Evolutionary conservation across 2,113 vertebrate genomes (phyloP), one percentile per base, ranked within the genome.

Genomic region (Vulpes lagopus): DNA sequence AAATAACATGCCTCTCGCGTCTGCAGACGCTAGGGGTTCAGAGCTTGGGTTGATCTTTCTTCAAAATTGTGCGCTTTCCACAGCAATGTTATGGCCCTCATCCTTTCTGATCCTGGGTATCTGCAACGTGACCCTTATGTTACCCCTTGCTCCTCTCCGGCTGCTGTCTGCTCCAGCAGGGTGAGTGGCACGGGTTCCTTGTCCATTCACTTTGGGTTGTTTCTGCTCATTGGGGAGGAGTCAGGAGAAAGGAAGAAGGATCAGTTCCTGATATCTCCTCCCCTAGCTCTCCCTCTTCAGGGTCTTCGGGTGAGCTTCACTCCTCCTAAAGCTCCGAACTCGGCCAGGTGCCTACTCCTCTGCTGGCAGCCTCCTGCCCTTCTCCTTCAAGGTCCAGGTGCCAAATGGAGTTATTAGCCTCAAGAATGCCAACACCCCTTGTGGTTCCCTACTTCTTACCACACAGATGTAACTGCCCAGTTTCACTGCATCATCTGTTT

Each of bases 41-140:
- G 49, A 23, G 35, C 64, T 69, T 69, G 38, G n/a, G 32, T 1
- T 25, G 53, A 30, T 15, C 25, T 43, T 30, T 9, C 60, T 30
- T 57, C 35, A n/a, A 30, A 59, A 35, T 20, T 15, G 17, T 0
- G 8, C 19, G 5, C 27, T 49, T 20, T 43, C 8, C 62, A 22
- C 14, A 14, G 11, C 0, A 16, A 4, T 23, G 35, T 57, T 15
- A 2, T 5, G 25, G n/a, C 32, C n/a, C 1, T 1, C 35, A 14
- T 38, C 32, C 23, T 43, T 57, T 57, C 23, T 19, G 1, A 1
- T 38, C 57, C 60, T 0, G 3, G 27, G 14, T 15, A 23, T 32
- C 59, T 57, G n/a, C n/a, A 30, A 30, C 7, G 23, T 11, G n/a
- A 8, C 23, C n/a, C 2, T 57, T 86, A 2, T 1, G 4, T 27